Conservation (phyloP, 2,113 vertebrate species). For the Gymnogyps californianus region DNA sequence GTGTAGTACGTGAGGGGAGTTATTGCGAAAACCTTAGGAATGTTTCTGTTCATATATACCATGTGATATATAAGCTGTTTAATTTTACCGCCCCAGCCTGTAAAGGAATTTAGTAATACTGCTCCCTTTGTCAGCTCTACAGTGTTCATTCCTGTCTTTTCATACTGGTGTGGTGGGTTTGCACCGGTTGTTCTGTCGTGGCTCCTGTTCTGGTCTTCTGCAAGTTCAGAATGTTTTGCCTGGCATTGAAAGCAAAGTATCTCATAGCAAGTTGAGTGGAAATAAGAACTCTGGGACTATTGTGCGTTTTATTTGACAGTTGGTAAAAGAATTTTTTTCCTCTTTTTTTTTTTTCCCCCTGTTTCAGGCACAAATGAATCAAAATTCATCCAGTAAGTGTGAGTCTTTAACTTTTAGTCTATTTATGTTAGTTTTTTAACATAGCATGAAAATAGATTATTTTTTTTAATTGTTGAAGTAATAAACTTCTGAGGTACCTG, state of each 20-base stretch:
- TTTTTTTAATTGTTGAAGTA: not conserved
- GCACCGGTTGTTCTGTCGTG: not conserved
- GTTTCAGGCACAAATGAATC: constrained; percentile 89
- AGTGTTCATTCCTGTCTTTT: not conserved
- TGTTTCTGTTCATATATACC: not conserved
- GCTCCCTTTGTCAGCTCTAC: not conserved
- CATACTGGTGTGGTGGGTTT: not conserved
- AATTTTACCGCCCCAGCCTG: not conserved
- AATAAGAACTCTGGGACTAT: not conserved
- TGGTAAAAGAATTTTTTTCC: not conserved
- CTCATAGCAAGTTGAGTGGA: not conserved
- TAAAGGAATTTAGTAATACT: not conserved
- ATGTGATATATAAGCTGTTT: not conserved
- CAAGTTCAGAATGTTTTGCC: not conserved
- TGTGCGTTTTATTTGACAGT: not conserved
- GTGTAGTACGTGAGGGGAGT: not conserved
- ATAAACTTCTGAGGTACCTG: not conserved
- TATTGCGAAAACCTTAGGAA: not conserved
- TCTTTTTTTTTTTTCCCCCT: constrained; percentile 8
- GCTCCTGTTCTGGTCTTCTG: not conserved
- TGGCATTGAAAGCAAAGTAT: not conserved
- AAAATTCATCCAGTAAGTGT: constrained; percentile 95
- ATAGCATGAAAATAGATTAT: not conserved
- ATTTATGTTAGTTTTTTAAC: not conserved
- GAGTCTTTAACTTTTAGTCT: not conserved